Evolutionary conservation across 2,888 invertebrate species (phyloP).

Genomic region (Caenorhabditis macrosperma): DNA sequence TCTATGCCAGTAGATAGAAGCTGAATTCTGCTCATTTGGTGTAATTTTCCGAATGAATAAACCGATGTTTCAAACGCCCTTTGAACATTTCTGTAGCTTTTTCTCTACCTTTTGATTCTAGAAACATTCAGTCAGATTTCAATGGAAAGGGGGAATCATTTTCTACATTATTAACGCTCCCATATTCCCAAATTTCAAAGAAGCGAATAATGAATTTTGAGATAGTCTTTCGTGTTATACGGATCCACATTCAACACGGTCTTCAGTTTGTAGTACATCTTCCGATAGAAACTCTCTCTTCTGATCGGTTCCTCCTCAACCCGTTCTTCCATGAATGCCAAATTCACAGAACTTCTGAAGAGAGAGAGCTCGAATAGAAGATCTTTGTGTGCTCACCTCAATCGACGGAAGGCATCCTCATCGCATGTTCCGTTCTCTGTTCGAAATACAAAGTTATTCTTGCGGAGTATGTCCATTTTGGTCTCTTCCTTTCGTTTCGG

Average conservation of each 20-base stretch:
- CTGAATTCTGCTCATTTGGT: no score
- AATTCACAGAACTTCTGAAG: neutral
- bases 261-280: neutral
- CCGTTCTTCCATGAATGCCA: neutral
- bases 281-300: neutral
- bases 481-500: slow-evolving; percentile 10
- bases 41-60: no score
- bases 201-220: neutral
- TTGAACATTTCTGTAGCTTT: no score
- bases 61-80: no score
- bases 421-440: slow-evolving; percentile 23
- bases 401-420: neutral
- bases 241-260: neutral
- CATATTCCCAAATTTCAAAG: neutral
- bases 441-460: slow-evolving; percentile 29
- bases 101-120: no score
- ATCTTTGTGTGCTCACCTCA: no score
- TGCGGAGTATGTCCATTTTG: slow-evolving; percentile 39
- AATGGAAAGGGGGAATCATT: no score
- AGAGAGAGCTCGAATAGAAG: neutral
- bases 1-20: no score
- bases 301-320: neutral
- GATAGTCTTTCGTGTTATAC: neutral
- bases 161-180: no score
- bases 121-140: no score